Conservation (phyloP, 2,113 vertebrate species). For the Antennarius striatus region DNA sequence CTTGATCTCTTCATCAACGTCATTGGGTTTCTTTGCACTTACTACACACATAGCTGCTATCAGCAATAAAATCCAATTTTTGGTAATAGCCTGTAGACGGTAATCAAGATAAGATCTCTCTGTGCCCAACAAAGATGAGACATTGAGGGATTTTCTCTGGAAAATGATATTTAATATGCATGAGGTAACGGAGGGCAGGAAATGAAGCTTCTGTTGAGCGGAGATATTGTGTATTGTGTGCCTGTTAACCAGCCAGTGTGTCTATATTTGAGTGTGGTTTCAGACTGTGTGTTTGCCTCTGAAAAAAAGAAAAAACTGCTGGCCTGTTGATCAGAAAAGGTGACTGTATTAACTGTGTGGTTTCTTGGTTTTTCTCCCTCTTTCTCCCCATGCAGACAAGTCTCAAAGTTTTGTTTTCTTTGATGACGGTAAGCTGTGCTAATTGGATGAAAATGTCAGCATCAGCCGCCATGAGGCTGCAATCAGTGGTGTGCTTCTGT, state of each 20-base stretch:
- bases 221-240: constrained; percentile 52
- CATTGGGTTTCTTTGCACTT: constrained; percentile 34
- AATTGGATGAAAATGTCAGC: constrained; percentile 72
- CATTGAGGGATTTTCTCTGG: constrained; percentile 69
- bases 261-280: constrained; percentile 2
- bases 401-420: constrained; percentile 80
- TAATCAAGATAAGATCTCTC: constrained; percentile 65
- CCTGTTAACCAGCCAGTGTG: constrained; percentile 33
- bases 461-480: constrained; percentile 58
- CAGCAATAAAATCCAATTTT: constrained; percentile 67
- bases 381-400: constrained; percentile 67
- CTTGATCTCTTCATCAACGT: constrained; percentile 50
- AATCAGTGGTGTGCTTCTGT: constrained; percentile 64
- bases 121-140: constrained; percentile 49
- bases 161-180: constrained; percentile 75
- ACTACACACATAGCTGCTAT: constrained; percentile 32
- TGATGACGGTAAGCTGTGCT: constrained; percentile 79
- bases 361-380: constrained; percentile 44
- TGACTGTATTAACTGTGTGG: constrained; percentile 54
- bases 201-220: constrained; percentile 69
- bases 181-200: constrained; percentile 69
- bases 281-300: constrained; percentile 1
- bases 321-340: constrained; percentile 31
- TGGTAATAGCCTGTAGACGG: constrained; percentile 63
- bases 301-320: background rate